Evolutionary conservation across 2,888 invertebrate species (phyloP).

Genomic region (Abrostola tripartita): DNA sequence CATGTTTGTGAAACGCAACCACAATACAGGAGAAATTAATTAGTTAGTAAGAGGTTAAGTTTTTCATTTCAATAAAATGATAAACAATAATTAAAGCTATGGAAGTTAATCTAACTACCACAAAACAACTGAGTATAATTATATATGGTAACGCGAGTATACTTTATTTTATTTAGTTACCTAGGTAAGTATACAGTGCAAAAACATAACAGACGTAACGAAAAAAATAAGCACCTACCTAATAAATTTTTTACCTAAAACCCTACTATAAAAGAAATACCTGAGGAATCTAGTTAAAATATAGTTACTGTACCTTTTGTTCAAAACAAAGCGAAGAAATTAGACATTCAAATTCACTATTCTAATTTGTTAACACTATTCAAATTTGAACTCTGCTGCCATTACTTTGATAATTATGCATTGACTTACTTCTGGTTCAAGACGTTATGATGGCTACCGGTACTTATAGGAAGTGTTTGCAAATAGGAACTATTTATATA

Average conservation of each 20-base stretch:
- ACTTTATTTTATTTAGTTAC: no score
- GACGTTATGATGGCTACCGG: neutral
- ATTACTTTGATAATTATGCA: constrained; percentile 4
- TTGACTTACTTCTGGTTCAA: constrained; percentile 4
- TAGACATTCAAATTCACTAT: constrained; percentile 16
- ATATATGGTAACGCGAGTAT: no score
- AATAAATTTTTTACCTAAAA: neutral
- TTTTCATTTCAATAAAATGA: no score
- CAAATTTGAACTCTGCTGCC: constrained; percentile 3
- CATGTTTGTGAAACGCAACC: no score
- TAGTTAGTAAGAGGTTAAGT: no score
- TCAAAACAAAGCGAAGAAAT: constrained; percentile 2
- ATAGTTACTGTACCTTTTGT: neutral
- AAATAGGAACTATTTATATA: neutral
- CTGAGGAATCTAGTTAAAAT: neutral
- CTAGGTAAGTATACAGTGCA: no score
- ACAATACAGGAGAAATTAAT: no score
- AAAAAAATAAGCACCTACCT: no score
- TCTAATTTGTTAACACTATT: constrained; percentile 18
- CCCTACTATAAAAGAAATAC: neutral
- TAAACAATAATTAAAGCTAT: no score
- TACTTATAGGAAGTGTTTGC: neutral
- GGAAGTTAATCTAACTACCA: no score
- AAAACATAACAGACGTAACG: no score
- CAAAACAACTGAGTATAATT: no score